A percentile compares a stretch with the other conserved stretches of the same genome.
Evolutionary conservation across 2,797 vertebrate species (phyloP).

Genomic region (Notolabrus celidotus): DNA sequence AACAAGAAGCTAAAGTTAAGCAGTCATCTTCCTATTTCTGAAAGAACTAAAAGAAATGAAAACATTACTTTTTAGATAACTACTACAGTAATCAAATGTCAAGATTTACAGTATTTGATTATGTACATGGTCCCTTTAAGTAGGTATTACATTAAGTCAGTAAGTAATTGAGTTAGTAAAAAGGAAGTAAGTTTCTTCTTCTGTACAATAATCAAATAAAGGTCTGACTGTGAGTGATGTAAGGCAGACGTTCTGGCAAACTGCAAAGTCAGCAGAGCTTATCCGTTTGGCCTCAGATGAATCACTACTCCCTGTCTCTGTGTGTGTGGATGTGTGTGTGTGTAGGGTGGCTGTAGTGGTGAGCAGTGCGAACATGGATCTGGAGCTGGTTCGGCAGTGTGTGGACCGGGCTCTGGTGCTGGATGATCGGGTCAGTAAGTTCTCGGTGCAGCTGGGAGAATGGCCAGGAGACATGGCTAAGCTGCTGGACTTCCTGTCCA

Average conservation of each 20-base stretch:
- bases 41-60: background rate
- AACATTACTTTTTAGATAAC: too few relatives aligned
- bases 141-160: background rate
- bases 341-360: slow-evolving; percentile 89
- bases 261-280: slow-evolving; percentile 21
- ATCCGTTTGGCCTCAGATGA: slow-evolving; percentile 45
- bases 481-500: slow-evolving; percentile 89
- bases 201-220: background rate
- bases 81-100: too few relatives aligned
- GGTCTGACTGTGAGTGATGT: background rate
- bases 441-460: slow-evolving; percentile 87
- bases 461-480: slow-evolving; percentile 90
- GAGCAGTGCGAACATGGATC: slow-evolving; percentile 91
- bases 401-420: slow-evolving; percentile 90
- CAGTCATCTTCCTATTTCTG: background rate
- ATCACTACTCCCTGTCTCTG: slow-evolving; percentile 10
- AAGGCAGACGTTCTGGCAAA: slow-evolving; percentile 23
- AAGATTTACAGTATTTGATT: too few relatives aligned
- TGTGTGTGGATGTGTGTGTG: slow-evolving; percentile 9
- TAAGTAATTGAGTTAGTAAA: background rate
- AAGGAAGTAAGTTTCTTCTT: too few relatives aligned
- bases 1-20: too few relatives aligned
- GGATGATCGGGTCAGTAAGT: slow-evolving; percentile 89
- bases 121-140: background rate
- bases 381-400: slow-evolving; percentile 89